phyloP scores from a whole-genome alignment of 2,797 vertebrate species.

The Steatocranus sp. region DNA sequence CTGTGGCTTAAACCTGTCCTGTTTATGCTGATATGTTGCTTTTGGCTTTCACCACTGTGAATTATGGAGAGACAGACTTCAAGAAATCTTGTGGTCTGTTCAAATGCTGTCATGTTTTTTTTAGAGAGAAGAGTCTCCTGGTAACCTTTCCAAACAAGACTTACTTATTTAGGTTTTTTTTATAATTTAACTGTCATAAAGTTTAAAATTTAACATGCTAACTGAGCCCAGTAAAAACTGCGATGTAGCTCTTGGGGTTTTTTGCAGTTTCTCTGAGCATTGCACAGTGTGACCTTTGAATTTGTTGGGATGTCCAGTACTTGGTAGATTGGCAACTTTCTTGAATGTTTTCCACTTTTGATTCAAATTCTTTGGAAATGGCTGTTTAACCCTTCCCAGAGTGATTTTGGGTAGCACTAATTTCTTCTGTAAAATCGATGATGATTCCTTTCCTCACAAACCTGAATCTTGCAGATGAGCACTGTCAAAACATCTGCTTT shows the following conservation, averaged over 20 bases:
- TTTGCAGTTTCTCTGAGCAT: neutral
- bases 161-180: neutral
- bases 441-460: neutral
- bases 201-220: neutral
- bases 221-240: neutral
- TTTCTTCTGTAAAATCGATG: neutral
- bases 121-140: neutral
- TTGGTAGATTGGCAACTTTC: neutral
- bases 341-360: neutral
- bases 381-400: neutral
- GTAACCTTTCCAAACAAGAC: neutral
- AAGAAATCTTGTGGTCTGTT: neutral
- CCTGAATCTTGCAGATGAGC: neutral
- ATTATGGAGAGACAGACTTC: neutral
- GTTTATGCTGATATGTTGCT: neutral
- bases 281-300: neutral
- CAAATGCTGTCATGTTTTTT: neutral
- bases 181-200: neutral
- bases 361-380: neutral
- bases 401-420: neutral
- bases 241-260: rapidly evolving
- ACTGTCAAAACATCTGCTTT: neutral
- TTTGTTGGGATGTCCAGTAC: neutral
- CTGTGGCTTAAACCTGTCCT: neutral
- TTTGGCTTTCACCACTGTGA: neutral